Conservation (phyloP, 1,140 invertebrate species). For the Trypoxylus dichotomus region DNA sequence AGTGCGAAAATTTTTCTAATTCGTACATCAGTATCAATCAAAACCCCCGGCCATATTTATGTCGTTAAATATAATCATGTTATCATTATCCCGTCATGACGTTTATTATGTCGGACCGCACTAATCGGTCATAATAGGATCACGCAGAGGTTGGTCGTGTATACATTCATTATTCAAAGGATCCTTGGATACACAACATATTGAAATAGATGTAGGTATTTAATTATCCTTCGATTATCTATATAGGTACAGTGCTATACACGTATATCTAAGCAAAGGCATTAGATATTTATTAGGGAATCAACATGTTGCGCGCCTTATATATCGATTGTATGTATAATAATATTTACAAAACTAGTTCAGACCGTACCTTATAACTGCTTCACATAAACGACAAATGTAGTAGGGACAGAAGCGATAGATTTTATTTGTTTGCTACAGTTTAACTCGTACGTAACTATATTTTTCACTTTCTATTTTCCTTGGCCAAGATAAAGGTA, state of each 20-base stretch:
- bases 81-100: not conserved
- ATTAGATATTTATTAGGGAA: not conserved
- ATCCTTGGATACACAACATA: not conserved
- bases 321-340: not conserved
- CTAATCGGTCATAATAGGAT: not conserved
- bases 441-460: not conserved
- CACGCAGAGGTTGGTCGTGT: not conserved
- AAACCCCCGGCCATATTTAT: not conserved
- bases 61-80: not conserved
- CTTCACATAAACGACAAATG: not conserved
- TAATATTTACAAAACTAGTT: not conserved
- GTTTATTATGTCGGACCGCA: not conserved
- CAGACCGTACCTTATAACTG: not conserved
- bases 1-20: not conserved
- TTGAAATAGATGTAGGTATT: not conserved
- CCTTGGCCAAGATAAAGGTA: conserved; percentile 23
- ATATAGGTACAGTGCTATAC: not conserved
- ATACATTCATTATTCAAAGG: not conserved
- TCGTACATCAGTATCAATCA: not conserved
- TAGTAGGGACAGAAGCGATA: not conserved
- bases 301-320: not conserved
- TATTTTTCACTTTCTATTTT: conserved; percentile 24
- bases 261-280: not conserved
- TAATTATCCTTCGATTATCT: conserved; percentile 1
- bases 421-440: not conserved